phyloP scores from a whole-genome alignment of 2,113 vertebrate genomes.

The Rhabdomys dilectus region DNA sequence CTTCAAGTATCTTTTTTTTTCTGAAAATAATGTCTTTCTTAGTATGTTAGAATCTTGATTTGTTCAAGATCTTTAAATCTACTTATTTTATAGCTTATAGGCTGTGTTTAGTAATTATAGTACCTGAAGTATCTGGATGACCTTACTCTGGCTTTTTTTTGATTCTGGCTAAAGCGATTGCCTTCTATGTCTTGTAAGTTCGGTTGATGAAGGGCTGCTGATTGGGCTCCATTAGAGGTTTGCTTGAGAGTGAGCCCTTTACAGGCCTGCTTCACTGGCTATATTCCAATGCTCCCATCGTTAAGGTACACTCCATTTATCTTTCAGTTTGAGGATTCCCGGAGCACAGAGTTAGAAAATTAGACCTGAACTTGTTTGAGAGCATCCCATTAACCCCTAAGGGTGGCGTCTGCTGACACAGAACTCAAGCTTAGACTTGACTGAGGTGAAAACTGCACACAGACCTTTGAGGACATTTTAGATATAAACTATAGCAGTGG shows the following conservation, averaged over 20 bases:
- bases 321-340: not conserved
- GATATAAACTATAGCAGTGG: not conserved
- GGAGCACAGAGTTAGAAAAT: not conserved
- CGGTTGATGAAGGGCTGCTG: not conserved
- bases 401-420: not conserved
- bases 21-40: not conserved
- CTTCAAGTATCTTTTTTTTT: not conserved
- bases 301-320: not conserved
- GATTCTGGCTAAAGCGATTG: not conserved
- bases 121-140: not conserved
- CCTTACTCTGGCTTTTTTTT: not conserved
- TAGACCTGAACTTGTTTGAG: not conserved
- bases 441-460: not conserved
- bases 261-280: not conserved
- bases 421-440: not conserved
- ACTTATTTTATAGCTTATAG: conserved; percentile 27
- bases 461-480: not conserved
- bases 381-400: conserved; percentile 1
- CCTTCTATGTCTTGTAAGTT: conserved; percentile 8
- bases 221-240: not conserved
- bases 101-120: conserved; percentile 30
- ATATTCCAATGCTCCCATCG: not conserved
- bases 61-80: conserved; percentile 53
- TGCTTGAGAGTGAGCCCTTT: not conserved
- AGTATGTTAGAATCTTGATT: conserved; percentile 21